These are phyloP conservation scores for Anoplius nigerrimus DNA, from an alignment of 2,888 invertebrate genomes.

Conservation along the genomic window DNA sequence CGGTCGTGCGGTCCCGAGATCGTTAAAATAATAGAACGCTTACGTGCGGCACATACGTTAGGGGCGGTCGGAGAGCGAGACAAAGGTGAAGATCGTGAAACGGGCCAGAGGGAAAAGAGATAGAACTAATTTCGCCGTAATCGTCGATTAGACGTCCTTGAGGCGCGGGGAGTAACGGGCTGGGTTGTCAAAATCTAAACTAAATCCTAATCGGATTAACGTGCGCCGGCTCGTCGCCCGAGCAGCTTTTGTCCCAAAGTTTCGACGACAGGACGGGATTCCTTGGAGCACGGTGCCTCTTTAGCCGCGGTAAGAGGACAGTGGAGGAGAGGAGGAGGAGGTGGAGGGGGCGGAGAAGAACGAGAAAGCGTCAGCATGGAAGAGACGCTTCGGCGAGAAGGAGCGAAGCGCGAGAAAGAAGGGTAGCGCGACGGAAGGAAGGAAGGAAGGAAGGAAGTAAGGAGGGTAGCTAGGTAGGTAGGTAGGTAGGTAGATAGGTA, in stretches of 20 bases:
- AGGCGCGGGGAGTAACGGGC: constrained; percentile 20
- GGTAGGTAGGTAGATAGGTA: neutral
- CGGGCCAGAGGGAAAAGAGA: constrained; percentile 22
- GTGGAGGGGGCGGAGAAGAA: neutral
- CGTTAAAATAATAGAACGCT: too few relatives aligned
- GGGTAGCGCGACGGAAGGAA: too few relatives aligned
- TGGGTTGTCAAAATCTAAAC: constrained; percentile 54
- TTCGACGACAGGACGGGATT: constrained; percentile 22
- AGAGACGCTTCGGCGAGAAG: neutral
- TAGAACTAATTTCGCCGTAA: constrained; percentile 56
- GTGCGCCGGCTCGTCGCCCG: constrained; percentile 40
- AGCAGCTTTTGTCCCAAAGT: constrained; percentile 45
- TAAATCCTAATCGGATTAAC: constrained; percentile 61
- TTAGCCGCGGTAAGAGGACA: constrained; percentile 4
- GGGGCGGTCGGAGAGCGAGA: too few relatives aligned
- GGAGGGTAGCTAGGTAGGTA: neutral
- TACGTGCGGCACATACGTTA: too few relatives aligned
- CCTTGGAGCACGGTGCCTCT: constrained; percentile 13
- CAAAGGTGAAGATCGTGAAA: neutral
- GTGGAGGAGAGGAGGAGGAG: constrained; percentile 1
- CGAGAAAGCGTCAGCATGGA: constrained; percentile 3
- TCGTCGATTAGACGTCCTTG: constrained; percentile 48
- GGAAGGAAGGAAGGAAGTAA: neutral
- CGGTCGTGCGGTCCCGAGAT: too few relatives aligned
- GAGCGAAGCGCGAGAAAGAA: neutral